Conservation (phyloP, 2,888 invertebrate species). For the Lottia scabra region DNA sequence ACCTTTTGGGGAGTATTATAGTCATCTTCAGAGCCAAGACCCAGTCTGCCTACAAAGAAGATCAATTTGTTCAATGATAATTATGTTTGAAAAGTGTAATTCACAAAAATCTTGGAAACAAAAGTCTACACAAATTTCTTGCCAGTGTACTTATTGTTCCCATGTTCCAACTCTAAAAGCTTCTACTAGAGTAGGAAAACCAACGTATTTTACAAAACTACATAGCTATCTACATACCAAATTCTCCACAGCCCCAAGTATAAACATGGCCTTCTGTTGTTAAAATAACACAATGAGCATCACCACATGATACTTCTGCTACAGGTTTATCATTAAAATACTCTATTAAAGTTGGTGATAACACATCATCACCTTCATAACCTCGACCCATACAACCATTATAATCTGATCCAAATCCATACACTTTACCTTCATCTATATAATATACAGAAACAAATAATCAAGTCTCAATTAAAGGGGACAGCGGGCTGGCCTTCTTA, state of each 20-base stretch:
- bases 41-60: constrained; percentile 52
- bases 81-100: too few relatives aligned
- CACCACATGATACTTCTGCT: constrained; percentile 62
- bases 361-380: constrained; percentile 54
- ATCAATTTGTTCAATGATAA: too few relatives aligned
- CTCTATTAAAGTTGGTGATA: constrained; percentile 49
- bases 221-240: constrained; percentile 49
- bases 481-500: too few relatives aligned
- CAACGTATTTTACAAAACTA: too few relatives aligned
- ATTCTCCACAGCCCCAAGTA: constrained; percentile 68
- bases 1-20: constrained; percentile 60
- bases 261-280: constrained; percentile 62
- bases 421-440: constrained; percentile 63
- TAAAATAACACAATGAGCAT: constrained; percentile 63
- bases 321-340: constrained; percentile 52
- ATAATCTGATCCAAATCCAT: constrained; percentile 67
- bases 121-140: too few relatives aligned
- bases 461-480: too few relatives aligned
- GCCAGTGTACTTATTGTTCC: too few relatives aligned
- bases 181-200: too few relatives aligned
- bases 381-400: constrained; percentile 66
- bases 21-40: constrained; percentile 65
- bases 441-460: background rate
- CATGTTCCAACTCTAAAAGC: too few relatives aligned
- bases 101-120: too few relatives aligned